These are phyloP conservation scores for Caenorhabditis drosophilae DNA, from an alignment of 2,888 invertebrate genomes.

Conservation along the genomic window DNA sequence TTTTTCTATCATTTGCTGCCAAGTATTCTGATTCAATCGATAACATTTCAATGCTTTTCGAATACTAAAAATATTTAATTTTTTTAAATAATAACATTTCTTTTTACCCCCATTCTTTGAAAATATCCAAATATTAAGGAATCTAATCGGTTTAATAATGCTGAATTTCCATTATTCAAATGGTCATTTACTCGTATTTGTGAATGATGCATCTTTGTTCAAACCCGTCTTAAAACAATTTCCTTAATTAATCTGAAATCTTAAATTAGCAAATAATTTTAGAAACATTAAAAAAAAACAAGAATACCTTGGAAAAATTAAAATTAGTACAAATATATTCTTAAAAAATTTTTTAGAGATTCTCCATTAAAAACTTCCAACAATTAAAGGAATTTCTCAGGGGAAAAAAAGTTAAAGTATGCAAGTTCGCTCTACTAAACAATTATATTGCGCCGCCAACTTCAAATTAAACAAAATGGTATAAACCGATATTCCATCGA, in stretches of 20 bases:
- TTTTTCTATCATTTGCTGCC: not conserved
- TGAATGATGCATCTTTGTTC: not conserved
- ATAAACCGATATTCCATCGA: too few relatives aligned
- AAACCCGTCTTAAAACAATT: not conserved
- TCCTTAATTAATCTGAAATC: too few relatives aligned
- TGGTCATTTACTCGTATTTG: not conserved
- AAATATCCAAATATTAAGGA: conserved; percentile 30
- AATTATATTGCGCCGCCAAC: too few relatives aligned
- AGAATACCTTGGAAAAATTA: conserved; percentile 6
- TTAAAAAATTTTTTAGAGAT: too few relatives aligned
- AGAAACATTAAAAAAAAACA: not conserved
- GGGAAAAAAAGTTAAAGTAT: too few relatives aligned
- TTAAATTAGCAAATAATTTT: too few relatives aligned
- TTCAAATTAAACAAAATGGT: too few relatives aligned
- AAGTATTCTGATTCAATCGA: conserved; percentile 3
- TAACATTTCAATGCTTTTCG: conserved; percentile 1
- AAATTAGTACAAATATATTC: not conserved
- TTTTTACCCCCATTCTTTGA: conserved; percentile 24
- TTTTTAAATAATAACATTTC: not conserved
- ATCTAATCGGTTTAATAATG: conserved; percentile 13
- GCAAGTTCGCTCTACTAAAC: too few relatives aligned
- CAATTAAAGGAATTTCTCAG: too few relatives aligned
- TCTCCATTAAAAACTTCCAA: too few relatives aligned
- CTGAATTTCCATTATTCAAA: too few relatives aligned
- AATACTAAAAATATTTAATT: conserved; percentile 8